Evolutionary conservation across 2,888 invertebrate genomes (phyloP).

Genomic region (Incurvaria masculella): DNA sequence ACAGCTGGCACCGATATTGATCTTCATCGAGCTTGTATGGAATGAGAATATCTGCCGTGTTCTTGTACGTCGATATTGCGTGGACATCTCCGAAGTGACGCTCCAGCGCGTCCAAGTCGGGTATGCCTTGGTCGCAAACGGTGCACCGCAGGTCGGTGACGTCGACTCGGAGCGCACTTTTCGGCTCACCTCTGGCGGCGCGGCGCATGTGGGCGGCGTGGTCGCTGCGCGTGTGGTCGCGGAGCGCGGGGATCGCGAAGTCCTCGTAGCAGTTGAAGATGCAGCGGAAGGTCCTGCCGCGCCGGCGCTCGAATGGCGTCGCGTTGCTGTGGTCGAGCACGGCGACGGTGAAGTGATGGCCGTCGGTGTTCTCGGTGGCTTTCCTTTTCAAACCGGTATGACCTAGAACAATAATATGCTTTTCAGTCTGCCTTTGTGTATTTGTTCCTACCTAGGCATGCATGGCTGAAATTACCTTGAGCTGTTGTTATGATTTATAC

Average conservation of each 20-base stretch:
- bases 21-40: constrained; percentile 1
- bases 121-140: constrained; percentile 33
- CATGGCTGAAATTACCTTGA: no score
- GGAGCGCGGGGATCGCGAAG: constrained; percentile 29
- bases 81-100: constrained; percentile 35
- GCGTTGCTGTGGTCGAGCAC: constrained; percentile 41
- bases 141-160: constrained; percentile 39
- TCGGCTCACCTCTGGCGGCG: constrained; percentile 17
- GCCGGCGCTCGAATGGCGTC: constrained; percentile 44
- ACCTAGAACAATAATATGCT: no score
- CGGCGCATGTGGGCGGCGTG: constrained; percentile 18
- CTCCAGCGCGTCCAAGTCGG: constrained; percentile 37
- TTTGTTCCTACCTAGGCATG: no score
- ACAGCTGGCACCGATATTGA: constrained; percentile 1
- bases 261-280: constrained; percentile 38
- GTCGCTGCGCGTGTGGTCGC: constrained; percentile 35
- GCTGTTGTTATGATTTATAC: no score
- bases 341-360: not conserved
- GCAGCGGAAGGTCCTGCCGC: constrained; percentile 39
- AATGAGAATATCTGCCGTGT: constrained; percentile 27
- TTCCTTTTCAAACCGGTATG: no score
- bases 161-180: constrained; percentile 44
- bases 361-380: no score
- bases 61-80: constrained; percentile 35
- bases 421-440: no score